Evolutionary conservation across 2,113 vertebrate species (phyloP).

Genomic region (Cnemophilus loriae): DNA sequence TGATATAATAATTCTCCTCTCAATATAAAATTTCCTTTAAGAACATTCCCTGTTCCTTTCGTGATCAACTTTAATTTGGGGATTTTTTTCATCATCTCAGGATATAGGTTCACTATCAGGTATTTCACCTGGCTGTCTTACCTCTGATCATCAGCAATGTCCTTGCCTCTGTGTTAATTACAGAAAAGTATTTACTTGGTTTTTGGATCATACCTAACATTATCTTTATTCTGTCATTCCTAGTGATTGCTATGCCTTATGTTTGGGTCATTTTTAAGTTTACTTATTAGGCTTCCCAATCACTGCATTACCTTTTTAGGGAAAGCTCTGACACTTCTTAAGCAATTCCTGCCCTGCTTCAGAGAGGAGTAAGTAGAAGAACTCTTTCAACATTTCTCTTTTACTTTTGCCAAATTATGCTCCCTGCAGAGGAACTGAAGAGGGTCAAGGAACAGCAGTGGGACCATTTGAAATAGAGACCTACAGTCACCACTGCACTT

Average conservation of each 20-base stretch:
- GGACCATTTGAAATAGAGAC: background rate
- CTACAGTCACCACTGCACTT: background rate
- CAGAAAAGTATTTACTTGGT: background rate
- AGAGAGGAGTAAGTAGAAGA: background rate
- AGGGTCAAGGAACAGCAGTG: background rate
- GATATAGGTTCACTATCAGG: background rate
- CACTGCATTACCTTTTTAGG: background rate
- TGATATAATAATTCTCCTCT: background rate
- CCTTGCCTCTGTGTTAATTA: background rate
- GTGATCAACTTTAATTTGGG: background rate
- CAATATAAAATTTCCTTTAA: background rate
- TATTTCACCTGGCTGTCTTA: background rate
- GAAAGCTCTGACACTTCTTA: background rate
- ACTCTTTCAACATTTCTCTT: background rate
- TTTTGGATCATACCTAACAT: background rate
- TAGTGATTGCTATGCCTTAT: background rate
- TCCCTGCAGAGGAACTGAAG: background rate
- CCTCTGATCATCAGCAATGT: background rate
- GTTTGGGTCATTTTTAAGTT: background rate
- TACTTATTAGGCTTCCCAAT: background rate
- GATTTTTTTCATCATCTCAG: background rate
- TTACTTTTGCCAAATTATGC: background rate
- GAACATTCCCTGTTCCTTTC: background rate
- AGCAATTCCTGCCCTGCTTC: background rate
- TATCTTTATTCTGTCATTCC: background rate